These are phyloP conservation scores for Plemyria rubiginata DNA, from an alignment of 2,888 invertebrate genomes.

Conservation along the genomic window DNA sequence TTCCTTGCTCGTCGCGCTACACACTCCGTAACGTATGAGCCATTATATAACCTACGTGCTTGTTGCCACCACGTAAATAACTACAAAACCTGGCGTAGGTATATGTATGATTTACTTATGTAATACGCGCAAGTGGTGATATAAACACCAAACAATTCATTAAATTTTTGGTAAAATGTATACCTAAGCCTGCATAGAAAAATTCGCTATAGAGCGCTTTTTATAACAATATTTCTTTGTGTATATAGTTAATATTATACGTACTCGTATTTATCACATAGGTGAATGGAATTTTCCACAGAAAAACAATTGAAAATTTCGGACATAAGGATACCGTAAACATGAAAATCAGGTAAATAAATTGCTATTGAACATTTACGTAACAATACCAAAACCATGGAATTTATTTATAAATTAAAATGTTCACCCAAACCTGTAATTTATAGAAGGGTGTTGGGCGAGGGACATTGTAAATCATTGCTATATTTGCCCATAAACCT, in stretches of 20 bases:
- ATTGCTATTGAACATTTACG: conserved; percentile 36
- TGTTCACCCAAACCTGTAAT: conserved; percentile 51
- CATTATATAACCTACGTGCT: conserved; percentile 43
- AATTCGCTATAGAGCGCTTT: no score
- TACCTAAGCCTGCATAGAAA: no score
- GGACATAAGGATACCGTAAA: neutral
- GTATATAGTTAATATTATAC: no score
- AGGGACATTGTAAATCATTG: conserved; percentile 56
- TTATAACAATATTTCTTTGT: no score
- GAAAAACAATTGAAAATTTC: no score
- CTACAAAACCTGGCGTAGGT: conserved; percentile 30
- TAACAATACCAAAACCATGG: conserved; percentile 37
- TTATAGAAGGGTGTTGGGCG: conserved; percentile 50
- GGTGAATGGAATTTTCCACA: no score
- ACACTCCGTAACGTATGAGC: conserved; percentile 37
- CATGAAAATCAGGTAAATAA: conserved; percentile 31
- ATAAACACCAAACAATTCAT: conserved; percentile 23
- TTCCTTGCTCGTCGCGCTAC: conserved; percentile 26
- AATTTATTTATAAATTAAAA: conserved; percentile 55
- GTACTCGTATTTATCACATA: no score
- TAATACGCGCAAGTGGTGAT: conserved; percentile 21
- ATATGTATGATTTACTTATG: conserved; percentile 35
- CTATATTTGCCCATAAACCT: conserved; percentile 48
- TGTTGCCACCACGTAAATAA: conserved; percentile 41
- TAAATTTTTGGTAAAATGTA: neutral